Base-by-base conservation (phyloP, 2,888 invertebrate species). In the Epiblema foenella region DNA sequence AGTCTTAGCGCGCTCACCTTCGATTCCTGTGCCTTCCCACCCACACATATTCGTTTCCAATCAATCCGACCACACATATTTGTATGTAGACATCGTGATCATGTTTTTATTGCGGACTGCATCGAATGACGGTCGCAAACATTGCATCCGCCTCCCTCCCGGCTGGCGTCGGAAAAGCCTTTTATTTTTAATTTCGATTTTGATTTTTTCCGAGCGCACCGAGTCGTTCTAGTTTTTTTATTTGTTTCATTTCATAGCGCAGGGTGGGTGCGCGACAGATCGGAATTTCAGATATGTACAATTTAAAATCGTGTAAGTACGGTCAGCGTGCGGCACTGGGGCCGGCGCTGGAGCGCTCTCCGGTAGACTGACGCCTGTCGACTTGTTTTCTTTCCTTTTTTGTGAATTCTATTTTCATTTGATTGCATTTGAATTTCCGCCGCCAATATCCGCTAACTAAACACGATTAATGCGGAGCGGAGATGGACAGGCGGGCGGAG, bases 401-500 rank as follows among this genome's bases (percentile, higher is more conserved):
- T 89, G 87, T 89, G 83, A 89, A 91, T 92, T 90, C 92, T 93
- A 93, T 93, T 93, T 93, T 93, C 91, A 92, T 93, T 93, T 93
- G 93, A 93, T 93, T 93, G 93, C 92, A 93, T 93, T 92, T 93
- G 91, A 93, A 93, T 93, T 93, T 93, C 90, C 91, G 87, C 90
- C 91, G 91, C 91, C 93, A 89, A 94, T 94, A 94, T 93, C 93
- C 91, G 90, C 91, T 93, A 93, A 93, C 93, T 93, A 94, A 93
- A 94, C 94, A 94, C 93, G 93, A 94, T 93, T 94, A 94, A 93
- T 93, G 93, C 88, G 89, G 87, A 83, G 87, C 84, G 88, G 84
- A 89, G 91, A 91, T 88, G 91, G 92, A 92, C 91, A 89, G 91
- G 84, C 89, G 87, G 89, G 86, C 83, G 87, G 85, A 80, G 79